Evolutionary conservation across 1,140 invertebrate genomes (phyloP).

Genomic region (Acromyrmex heyeri): DNA sequence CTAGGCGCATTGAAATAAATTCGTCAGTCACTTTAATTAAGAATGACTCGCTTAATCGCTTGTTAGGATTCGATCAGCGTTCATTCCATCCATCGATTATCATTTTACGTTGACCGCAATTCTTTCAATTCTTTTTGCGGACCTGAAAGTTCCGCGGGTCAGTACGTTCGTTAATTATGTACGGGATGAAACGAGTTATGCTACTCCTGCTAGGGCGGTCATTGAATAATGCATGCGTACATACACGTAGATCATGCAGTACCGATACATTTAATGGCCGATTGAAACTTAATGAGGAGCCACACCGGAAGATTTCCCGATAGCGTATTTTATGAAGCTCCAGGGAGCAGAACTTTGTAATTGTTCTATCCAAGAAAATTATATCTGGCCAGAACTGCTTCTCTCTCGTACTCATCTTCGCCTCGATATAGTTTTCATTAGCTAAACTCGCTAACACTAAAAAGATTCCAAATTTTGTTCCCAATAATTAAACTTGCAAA

Average conservation of each 20-base stretch:
- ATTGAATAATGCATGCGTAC: slow-evolving; percentile 33
- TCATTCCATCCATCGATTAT: slow-evolving; percentile 2
- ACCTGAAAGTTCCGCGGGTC: not conserved
- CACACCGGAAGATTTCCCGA: slow-evolving; percentile 2
- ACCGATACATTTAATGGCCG: slow-evolving; percentile 28
- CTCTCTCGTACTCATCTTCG: not conserved
- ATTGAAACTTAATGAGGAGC: slow-evolving; percentile 42
- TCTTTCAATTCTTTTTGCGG: not conserved
- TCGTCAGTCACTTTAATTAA: slow-evolving; percentile 38
- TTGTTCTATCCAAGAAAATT: not conserved
- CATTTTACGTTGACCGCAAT: slow-evolving; percentile 12
- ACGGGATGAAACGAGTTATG: slow-evolving; percentile 5
- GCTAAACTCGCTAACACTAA: not conserved
- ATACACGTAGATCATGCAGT: not conserved
- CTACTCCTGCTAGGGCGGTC: not conserved
- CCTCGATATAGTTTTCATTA: not conserved
- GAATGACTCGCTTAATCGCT: slow-evolving; percentile 1
- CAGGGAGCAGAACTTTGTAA: not conserved
- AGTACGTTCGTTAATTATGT: slow-evolving; percentile 1
- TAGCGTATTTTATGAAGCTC: not conserved
- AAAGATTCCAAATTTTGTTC: not conserved
- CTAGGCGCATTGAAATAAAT: not conserved
- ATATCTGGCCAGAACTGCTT: not conserved
- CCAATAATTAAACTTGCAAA: slow-evolving; percentile 6
- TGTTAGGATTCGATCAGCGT: not conserved